Evolutionary conservation across 2,797 vertebrate species (phyloP).

Genomic region (Cynopterus sphinx): DNA sequence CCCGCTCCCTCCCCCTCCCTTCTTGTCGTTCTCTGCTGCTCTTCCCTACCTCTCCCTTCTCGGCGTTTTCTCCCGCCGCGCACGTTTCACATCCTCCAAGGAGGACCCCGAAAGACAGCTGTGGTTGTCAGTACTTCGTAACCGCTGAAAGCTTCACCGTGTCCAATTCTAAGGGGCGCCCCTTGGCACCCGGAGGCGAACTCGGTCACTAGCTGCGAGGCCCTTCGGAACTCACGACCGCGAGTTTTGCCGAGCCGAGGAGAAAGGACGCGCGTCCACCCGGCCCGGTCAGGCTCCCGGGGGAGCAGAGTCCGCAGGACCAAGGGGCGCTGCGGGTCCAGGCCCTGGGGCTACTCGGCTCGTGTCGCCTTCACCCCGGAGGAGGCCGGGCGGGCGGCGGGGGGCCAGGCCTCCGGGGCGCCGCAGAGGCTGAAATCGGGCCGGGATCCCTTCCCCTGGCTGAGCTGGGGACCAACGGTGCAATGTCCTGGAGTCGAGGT

Average conservation of each 20-base stretch:
- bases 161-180: neutral
- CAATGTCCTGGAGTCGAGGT: neutral
- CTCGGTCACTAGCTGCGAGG: too few relatives aligned
- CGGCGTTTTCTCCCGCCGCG: neutral
- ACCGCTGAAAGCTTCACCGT: neutral
- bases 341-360: too few relatives aligned
- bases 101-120: neutral
- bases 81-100: neutral
- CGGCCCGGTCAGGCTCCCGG: neutral
- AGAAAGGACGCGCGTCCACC: neutral
- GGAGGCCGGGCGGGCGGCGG: neutral
- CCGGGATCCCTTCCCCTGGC: neutral
- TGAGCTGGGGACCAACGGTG: neutral
- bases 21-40: neutral
- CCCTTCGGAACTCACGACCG: neutral
- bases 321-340: neutral
- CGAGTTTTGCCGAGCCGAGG: neutral
- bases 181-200: accelerated
- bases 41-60: neutral
- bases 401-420: neutral
- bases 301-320: neutral
- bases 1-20: neutral
- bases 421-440: too few relatives aligned
- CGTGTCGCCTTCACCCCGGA: neutral
- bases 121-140: neutral